Evolutionary conservation across 2,113 vertebrate genomes (phyloP).

Genomic region (Pycnonotus jocosus): DNA sequence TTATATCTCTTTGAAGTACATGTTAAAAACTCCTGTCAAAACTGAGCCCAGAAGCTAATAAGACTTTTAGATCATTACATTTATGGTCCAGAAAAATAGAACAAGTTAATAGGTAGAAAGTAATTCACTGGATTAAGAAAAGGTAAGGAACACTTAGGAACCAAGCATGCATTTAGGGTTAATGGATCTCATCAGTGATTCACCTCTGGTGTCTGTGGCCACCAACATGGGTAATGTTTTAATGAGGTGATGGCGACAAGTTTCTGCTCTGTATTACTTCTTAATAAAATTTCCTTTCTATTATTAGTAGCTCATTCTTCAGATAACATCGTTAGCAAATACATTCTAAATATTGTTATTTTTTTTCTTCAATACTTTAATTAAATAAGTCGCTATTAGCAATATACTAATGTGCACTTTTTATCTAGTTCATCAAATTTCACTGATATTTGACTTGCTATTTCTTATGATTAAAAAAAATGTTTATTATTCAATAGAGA

Average conservation of each 20-base stretch:
- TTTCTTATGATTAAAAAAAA: not conserved
- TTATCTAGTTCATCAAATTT: not conserved
- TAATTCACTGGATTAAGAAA: not conserved
- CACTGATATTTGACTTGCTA: not conserved
- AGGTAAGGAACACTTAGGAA: not conserved
- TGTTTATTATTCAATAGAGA: not conserved
- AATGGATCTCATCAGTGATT: not conserved
- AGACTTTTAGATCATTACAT: fast-evolving
- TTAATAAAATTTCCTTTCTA: not conserved
- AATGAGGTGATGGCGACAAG: not conserved
- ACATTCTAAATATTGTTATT: not conserved
- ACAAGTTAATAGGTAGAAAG: not conserved
- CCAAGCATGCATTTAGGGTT: not conserved
- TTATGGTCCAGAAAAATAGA: not conserved
- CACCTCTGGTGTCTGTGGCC: not conserved
- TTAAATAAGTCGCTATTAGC: not conserved
- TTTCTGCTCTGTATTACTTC: not conserved
- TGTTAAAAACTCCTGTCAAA: not conserved
- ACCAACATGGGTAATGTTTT: not conserved
- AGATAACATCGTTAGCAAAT: not conserved
- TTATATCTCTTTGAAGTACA: not conserved
- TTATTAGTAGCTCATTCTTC: not conserved
- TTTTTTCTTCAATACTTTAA: not conserved
- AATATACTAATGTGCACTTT: not conserved
- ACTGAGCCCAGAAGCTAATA: not conserved